Conservation (phyloP, 2,888 invertebrate genomes). For the Orchesellides sinensis region DNA sequence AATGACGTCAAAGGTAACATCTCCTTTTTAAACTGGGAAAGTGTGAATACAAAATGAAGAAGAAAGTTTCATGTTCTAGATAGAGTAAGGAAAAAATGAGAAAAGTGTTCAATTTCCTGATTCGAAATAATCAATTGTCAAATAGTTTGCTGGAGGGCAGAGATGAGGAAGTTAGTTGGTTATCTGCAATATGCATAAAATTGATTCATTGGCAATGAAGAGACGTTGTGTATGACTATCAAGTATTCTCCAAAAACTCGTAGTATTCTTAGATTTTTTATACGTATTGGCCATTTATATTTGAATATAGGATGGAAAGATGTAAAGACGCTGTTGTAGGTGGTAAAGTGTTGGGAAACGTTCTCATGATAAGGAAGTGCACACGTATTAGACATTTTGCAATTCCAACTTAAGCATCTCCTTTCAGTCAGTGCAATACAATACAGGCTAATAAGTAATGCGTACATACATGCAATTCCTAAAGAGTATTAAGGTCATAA, state of each 20-base stretch:
- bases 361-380: background rate
- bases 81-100: background rate
- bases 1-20: constrained; percentile 59
- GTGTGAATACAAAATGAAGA: too few species aligned
- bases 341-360: too few species aligned
- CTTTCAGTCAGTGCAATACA: background rate
- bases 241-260: constrained; percentile 7
- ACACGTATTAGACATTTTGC: constrained; percentile 29
- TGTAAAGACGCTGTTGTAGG: background rate
- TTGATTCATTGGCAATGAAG: constrained; percentile 53
- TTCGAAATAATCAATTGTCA: constrained; percentile 31
- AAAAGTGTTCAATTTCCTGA: constrained; percentile 7
- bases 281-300: constrained; percentile 10
- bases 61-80: background rate
- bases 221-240: constrained; percentile 31
- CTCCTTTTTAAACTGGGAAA: background rate
- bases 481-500: constrained; percentile 58
- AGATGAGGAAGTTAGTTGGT: background rate
- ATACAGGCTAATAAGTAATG: constrained; percentile 8
- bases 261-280: constrained; percentile 7
- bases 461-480: constrained; percentile 21
- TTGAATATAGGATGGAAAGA: too few species aligned
- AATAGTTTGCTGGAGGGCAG: constrained; percentile 41
- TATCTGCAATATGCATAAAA: constrained; percentile 48
- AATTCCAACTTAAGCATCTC: constrained; percentile 2